Evolutionary conservation across 2,797 vertebrate genomes (phyloP).

Genomic region (Hemibagrus guttatus): DNA sequence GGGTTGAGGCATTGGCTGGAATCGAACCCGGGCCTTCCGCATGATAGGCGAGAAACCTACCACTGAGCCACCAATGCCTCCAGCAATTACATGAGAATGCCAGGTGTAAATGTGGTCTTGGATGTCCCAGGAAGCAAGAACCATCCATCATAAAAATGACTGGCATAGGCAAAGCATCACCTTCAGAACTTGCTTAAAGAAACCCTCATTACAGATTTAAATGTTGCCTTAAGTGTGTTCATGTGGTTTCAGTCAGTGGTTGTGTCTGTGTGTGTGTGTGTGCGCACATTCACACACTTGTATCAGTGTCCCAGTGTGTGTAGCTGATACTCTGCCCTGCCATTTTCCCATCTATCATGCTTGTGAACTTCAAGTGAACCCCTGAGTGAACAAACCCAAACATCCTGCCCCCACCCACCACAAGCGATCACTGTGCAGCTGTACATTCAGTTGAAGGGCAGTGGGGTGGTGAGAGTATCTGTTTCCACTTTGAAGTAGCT

Average conservation of each 20-base stretch:
- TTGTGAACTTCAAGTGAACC: constrained; percentile 10
- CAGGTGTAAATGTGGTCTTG: no score
- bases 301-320: background rate
- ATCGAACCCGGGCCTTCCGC: no score
- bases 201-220: background rate
- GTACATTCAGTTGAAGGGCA: background rate
- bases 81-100: no score
- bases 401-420: background rate
- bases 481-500: background rate
- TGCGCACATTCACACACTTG: no score
- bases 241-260: background rate
- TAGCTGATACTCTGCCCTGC: background rate
- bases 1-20: no score
- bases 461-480: background rate
- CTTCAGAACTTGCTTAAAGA: background rate
- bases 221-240: background rate
- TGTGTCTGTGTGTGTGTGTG: background rate
- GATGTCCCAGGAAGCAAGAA: no score
- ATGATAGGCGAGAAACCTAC: no score
- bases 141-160: no score
- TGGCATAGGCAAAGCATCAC: background rate
- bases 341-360: background rate
- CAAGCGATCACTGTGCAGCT: background rate
- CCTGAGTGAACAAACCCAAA: background rate
- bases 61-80: no score